Evolutionary conservation across 1,140 invertebrate species (phyloP), one percentile per base, ranked within the genome.

Genomic region (Drosophila bifasciata): DNA sequence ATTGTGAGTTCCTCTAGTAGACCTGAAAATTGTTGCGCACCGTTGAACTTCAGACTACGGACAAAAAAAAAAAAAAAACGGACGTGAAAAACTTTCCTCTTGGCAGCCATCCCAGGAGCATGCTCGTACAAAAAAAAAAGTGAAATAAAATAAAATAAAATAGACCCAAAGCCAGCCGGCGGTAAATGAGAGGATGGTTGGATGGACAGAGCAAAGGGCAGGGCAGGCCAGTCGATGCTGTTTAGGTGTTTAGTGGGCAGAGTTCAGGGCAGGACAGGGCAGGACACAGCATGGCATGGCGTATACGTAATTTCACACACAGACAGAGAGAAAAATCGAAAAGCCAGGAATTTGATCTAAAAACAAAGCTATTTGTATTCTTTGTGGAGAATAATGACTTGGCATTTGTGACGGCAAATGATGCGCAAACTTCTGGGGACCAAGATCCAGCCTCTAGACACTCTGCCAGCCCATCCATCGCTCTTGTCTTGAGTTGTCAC

Each of bases 1-100:
- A 55, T 72, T 75, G 79, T 71, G 79, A 74, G 71, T 69, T 74
- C 66, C 69, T 62, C 28, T 68, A 67, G 66, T 64, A 58, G 44
- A 64, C 60, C 43, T 79, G 52, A 19, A 67, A 79, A 84, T 84
- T 84, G 80, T 85, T 84, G 80, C 80, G 80, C 80, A 55, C 80
- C 76, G 72, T 19, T 85, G 72, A 76, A 66, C 81, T 72, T 71
- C 66, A 79, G 76, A 77, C 53, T 41, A 43, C 2, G n/a, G 7
- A 51, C n/a, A 51, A 6, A 48, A 52, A 71, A 57, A 48, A 32
- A 11, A 66, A 67, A 21, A 21, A 21, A 69, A 73, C 62, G 76
- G 64, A 79, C 55, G 66, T 68, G 68, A 76, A 80, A 56, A 85
- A 80, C 72, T 86, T 86, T 84, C 81, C 72, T 69, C 64, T 86